Percentiles rank a stretch among this genome's conserved stretches.
Evolutionary conservation across 1,140 invertebrate genomes (phyloP).

Genomic region (Cyclina sinensis): DNA sequence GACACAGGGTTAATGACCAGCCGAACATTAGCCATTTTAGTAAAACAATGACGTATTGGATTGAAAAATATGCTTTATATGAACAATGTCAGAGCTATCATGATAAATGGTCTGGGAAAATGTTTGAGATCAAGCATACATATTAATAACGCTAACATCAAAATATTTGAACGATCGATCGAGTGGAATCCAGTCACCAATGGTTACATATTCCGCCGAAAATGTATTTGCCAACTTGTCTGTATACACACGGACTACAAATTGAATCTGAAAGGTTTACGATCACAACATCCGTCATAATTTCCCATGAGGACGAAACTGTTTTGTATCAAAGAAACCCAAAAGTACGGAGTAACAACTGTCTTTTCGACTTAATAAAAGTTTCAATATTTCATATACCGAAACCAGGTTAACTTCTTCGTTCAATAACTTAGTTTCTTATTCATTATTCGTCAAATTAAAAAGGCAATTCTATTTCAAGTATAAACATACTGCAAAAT

Average conservation of each 20-base stretch:
- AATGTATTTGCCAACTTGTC: background rate
- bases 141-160: background rate
- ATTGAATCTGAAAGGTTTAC: slow-evolving; percentile 12
- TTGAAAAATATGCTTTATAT: too few relatives aligned
- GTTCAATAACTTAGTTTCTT: too few relatives aligned
- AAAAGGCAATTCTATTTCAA: too few relatives aligned
- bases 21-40: too few relatives aligned
- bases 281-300: slow-evolving; percentile 14
- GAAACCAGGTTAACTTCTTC: too few relatives aligned
- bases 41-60: too few relatives aligned
- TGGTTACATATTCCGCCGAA: background rate
- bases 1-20: too few relatives aligned
- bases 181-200: background rate
- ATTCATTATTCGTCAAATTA: too few relatives aligned
- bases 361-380: too few relatives aligned
- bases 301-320: background rate
- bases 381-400: too few relatives aligned
- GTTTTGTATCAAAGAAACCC: background rate
- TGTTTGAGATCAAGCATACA: background rate
- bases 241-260: slow-evolving; percentile 14
- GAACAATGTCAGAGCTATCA: background rate
- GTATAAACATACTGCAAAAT: too few relatives aligned
- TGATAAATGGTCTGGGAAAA: background rate
- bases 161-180: slow-evolving; percentile 19
- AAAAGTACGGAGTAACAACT: too few relatives aligned